phyloP scores from a whole-genome alignment of 2,797 vertebrate species.

The Pelobates cultripes region DNA sequence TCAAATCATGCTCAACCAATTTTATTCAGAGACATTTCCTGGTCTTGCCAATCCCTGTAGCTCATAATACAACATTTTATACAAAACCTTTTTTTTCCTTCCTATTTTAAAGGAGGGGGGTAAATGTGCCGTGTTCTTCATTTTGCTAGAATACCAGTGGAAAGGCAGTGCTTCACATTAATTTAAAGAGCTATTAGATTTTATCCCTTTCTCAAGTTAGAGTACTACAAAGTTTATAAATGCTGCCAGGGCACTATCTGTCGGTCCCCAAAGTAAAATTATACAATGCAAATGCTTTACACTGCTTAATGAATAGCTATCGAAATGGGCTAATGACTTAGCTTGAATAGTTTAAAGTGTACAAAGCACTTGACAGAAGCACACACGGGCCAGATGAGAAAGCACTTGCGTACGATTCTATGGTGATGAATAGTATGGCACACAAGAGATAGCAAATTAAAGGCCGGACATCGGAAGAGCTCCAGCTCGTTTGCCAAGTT shows the following conservation, averaged over 20 bases:
- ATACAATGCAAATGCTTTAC: conserved; percentile 23
- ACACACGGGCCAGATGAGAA: conserved; percentile 23
- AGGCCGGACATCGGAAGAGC: conserved; percentile 21
- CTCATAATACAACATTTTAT: conserved; percentile 26
- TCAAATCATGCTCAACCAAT: conserved; percentile 39
- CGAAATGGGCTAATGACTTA: conserved; percentile 39
- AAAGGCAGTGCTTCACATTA: conserved; percentile 17
- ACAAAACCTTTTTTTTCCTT: not conserved
- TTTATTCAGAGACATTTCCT: conserved; percentile 21
- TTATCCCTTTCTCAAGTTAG: conserved; percentile 18
- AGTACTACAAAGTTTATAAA: conserved; percentile 35
- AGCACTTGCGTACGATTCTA: conserved; percentile 12
- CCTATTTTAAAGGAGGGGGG: not conserved
- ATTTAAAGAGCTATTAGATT: conserved; percentile 25
- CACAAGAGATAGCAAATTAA: conserved; percentile 44
- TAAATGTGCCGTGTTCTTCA: not conserved
- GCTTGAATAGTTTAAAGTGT: conserved; percentile 36
- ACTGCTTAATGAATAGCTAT: conserved; percentile 30
- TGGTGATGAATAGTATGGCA: conserved; percentile 48
- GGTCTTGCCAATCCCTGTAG: conserved; percentile 9
- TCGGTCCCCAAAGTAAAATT: conserved; percentile 24
- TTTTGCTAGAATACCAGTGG: conserved; percentile 9
- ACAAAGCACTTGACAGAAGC: conserved; percentile 48
- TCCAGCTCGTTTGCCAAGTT: conserved; percentile 28
- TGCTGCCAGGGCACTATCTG: not conserved